Evolutionary conservation across 2,888 invertebrate species (phyloP).

Genomic region (Coenonympha arcania): DNA sequence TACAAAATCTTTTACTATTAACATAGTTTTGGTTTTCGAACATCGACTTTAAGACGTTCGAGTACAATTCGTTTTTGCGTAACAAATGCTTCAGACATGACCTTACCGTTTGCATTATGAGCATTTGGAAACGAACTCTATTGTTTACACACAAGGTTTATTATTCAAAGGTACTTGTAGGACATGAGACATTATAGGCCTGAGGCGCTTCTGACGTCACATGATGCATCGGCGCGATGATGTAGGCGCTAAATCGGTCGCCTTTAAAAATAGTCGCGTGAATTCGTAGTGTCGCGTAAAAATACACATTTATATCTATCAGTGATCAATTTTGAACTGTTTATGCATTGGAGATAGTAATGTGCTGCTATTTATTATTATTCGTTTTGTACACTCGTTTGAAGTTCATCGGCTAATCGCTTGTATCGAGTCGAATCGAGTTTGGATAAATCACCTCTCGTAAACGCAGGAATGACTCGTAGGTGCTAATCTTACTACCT

Average conservation of each 20-base stretch:
- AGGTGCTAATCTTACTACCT: no score
- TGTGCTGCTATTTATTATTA: neutral
- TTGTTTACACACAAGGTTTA: neutral
- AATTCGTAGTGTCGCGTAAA: conserved; percentile 25
- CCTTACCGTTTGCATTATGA: neutral
- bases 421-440: no score
- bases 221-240: conserved; percentile 25
- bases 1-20: neutral
- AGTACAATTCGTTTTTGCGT: neutral
- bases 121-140: neutral
- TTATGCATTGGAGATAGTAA: neutral
- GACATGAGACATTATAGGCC: neutral
- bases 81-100: neutral
- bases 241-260: conserved; percentile 26
- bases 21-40: neutral
- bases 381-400: no score
- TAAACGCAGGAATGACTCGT: no score
- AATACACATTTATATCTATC: conserved; percentile 19
- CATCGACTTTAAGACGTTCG: neutral
- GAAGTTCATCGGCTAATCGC: no score
- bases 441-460: no score
- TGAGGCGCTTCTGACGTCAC: conserved; percentile 20
- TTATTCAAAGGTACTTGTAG: neutral
- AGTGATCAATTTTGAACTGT: conserved; percentile 9
- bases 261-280: conserved; percentile 21